Evolutionary conservation across 2,113 vertebrate genomes (phyloP), one percentile per base, ranked within the genome.

Genomic region (Fukomys damarensis): DNA sequence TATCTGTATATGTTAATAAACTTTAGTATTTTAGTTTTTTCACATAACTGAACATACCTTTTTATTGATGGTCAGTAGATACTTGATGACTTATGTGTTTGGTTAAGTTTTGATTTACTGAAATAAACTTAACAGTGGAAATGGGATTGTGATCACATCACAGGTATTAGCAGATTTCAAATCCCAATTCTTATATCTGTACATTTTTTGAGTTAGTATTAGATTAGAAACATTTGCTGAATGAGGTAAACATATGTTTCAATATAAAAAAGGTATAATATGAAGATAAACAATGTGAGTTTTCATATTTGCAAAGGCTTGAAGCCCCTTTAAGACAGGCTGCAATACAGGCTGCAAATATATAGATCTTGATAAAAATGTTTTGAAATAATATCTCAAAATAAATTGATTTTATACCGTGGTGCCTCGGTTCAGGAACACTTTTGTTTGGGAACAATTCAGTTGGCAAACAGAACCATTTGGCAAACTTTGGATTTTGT

Each of bases 21-120:
- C 66, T 59, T 95, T 91, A 52, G 7, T 30, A 58, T 94, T 94
- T 94, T 43, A 65, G 8, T 70, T 94, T 79, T 95, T 13, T 84
- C 41, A 63, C 58, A 74, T 68, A 68, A 59, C 28, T 95, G 52
- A 92, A 61, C 2, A 81, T 46, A 14, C 6, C 2, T 58, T 26
- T 96, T 14, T 90, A 58, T 0, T 93, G 59, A 59, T 43, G 8
- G 19, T 28, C 43, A 91, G n/a, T 11, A 93, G 38, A 59, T 56
- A 59, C 63, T 63, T 92, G 58, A 56, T 89, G n/a, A 94, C 41
- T 72, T 43, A 49, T 38, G 2, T 83, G 32, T 85, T 93, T 93
- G 43, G 3, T 76, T 89, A 87, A 91, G 28, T 79, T 91, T 86
- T 79, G 26, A 80, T 76, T 86, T 96, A 52, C 7, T 91, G 28